These are phyloP conservation scores for Contarinia nasturtii DNA, from an alignment of 1,140 invertebrate genomes.

Conservation along the genomic window DNA sequence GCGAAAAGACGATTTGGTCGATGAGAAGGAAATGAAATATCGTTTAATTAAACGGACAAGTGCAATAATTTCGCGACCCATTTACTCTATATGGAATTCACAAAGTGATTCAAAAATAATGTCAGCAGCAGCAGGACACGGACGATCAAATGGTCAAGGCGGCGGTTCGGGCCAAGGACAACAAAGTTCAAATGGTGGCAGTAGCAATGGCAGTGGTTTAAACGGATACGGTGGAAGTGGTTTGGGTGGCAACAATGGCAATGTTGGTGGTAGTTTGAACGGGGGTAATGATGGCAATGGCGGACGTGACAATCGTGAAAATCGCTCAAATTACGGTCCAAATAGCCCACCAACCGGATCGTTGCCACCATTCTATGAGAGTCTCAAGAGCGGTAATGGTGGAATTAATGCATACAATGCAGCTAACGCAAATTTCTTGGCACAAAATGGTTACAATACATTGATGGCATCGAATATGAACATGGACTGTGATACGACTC, in stretches of 20 bases:
- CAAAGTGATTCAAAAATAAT: constrained; percentile 33
- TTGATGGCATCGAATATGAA: constrained; percentile 38
- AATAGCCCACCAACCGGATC: constrained; percentile 66
- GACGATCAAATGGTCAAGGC: constrained; percentile 36
- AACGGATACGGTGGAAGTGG: constrained; percentile 29
- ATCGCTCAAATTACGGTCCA: constrained; percentile 59
- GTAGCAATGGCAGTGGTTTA: constrained; percentile 23
- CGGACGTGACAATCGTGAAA: constrained; percentile 52
- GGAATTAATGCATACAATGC: constrained; percentile 30
- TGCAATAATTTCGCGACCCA: constrained; percentile 17
- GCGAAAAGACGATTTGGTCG: constrained; percentile 25
- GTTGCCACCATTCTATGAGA: constrained; percentile 67
- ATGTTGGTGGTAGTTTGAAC: constrained; percentile 34
- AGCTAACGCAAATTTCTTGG: constrained; percentile 25
- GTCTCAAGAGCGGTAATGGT: constrained; percentile 51
- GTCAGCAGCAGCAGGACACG: constrained; percentile 54
- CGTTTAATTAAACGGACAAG: constrained; percentile 17
- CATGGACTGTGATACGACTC: constrained; percentile 59
- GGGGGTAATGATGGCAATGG: constrained; percentile 45
- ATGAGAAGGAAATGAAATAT: constrained; percentile 14
- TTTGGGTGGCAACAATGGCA: constrained; percentile 29
- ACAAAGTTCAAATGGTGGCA: constrained; percentile 9
- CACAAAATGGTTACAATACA: constrained; percentile 27
- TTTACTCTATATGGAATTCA: constrained; percentile 19
- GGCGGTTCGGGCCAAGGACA: constrained; percentile 23